Percentiles rank a stretch among this genome's conserved stretches.
These are phyloP conservation scores for Plagodis pulveraria DNA, from an alignment of 2,888 invertebrate genomes.

Conservation along the genomic window DNA sequence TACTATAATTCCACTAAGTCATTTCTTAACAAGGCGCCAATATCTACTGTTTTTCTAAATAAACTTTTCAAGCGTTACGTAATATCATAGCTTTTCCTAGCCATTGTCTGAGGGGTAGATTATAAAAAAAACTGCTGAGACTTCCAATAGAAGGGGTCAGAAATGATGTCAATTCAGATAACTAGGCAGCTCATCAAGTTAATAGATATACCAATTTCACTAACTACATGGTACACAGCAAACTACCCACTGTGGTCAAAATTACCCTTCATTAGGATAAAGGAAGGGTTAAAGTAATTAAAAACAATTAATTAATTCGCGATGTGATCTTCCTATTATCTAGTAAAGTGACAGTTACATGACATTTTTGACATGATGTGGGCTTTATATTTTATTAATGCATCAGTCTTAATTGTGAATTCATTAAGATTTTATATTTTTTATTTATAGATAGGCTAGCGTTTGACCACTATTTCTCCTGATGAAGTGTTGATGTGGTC, in stretches of 20 bases:
- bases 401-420: neutral
- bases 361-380: slow-evolving; percentile 69
- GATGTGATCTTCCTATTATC: slow-evolving; percentile 56
- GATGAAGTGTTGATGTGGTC: no score
- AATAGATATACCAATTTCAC: slow-evolving; percentile 16
- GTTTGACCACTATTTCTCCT: no score
- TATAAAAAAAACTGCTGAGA: no score
- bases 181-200: slow-evolving; percentile 3
- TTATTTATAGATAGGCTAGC: no score
- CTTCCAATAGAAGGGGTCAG: no score
- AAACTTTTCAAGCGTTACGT: no score
- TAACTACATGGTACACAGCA: slow-evolving; percentile 13
- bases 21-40: no score
- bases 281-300: slow-evolving; percentile 73
- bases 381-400: slow-evolving; percentile 48
- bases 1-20: no score
- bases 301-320: slow-evolving; percentile 65
- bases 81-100: no score
- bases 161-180: slow-evolving; percentile 7
- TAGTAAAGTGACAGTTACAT: slow-evolving; percentile 65
- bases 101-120: no score
- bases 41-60: no score
- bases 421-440: no score
- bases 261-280: slow-evolving; percentile 35
- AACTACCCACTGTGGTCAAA: slow-evolving; percentile 36